phyloP scores from a whole-genome alignment of 1,140 invertebrate genomes.

The Eurytemora carolleeae region DNA sequence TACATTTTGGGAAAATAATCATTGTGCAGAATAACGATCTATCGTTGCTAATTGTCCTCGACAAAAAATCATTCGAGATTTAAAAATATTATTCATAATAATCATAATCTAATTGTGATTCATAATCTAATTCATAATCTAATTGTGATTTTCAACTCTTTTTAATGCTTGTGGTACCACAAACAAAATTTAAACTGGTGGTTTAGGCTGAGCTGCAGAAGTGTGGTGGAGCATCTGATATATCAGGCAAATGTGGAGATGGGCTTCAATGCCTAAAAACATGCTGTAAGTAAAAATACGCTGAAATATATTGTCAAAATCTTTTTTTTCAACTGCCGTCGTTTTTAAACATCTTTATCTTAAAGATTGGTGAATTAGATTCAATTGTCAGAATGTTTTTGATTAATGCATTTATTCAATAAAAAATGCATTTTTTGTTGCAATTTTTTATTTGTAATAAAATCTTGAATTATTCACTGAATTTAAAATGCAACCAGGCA shows the following conservation, averaged over 20 bases:
- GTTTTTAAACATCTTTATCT: too few relatives aligned
- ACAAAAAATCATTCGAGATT: too few relatives aligned
- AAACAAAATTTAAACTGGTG: neutral
- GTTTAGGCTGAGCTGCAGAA: constrained; percentile 4
- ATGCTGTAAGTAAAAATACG: constrained; percentile 7
- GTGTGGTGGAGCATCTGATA: constrained; percentile 5
- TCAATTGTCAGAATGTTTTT: neutral
- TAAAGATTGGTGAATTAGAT: too few relatives aligned
- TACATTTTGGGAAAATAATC: neutral
- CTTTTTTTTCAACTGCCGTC: too few relatives aligned
- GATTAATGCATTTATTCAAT: neutral
- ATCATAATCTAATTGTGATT: neutral
- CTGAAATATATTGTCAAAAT: too few relatives aligned
- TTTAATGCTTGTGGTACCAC: neutral
- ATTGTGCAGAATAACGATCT: neutral
- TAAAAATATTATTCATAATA: too few relatives aligned
- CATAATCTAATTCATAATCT: neutral
- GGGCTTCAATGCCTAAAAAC: constrained; percentile 7
- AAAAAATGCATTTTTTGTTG: neutral
- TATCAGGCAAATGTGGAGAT: constrained; percentile 1
- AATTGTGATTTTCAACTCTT: neutral
- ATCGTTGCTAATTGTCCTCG: neutral
- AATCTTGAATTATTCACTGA: too few relatives aligned
- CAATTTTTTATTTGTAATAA: too few relatives aligned
- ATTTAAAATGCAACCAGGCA: too few relatives aligned